Percentiles rank a stretch among this genome's conserved stretches.
Evolutionary conservation across 1,140 invertebrate genomes (phyloP).

Genomic region (Nasonia giraulti): DNA sequence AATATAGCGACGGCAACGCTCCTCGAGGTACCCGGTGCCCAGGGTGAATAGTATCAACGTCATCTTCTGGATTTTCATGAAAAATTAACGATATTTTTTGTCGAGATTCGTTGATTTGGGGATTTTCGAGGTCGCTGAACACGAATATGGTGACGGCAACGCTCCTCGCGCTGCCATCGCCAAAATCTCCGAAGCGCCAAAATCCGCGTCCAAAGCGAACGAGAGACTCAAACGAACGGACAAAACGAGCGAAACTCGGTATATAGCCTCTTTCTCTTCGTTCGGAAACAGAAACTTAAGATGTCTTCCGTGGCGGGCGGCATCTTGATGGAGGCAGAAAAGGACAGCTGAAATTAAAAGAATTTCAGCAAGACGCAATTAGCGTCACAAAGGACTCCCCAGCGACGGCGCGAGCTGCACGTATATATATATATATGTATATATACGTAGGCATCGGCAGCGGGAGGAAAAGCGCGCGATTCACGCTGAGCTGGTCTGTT

Average conservation of each 20-base stretch:
- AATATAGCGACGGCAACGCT: too few relatives aligned
- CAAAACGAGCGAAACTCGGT: constrained; percentile 15
- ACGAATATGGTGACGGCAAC: too few relatives aligned
- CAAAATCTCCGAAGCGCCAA: too few relatives aligned
- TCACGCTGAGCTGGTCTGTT: constrained; percentile 46
- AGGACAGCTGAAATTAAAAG: constrained; percentile 53
- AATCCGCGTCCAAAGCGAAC: not conserved
- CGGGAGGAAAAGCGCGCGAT: not conserved
- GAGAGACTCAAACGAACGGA: not conserved
- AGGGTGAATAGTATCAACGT: too few relatives aligned
- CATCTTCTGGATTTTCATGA: too few relatives aligned
- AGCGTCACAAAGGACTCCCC: constrained; percentile 45
- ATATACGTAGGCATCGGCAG: not conserved
- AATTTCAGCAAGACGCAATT: constrained; percentile 51
- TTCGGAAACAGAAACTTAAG: constrained; percentile 28
- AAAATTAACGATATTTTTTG: too few relatives aligned
- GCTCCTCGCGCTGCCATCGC: too few relatives aligned
- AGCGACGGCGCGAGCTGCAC: not conserved
- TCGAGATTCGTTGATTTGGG: too few relatives aligned
- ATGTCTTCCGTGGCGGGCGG: not conserved
- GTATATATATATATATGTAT: constrained; percentile 9
- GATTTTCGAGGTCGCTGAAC: too few relatives aligned
- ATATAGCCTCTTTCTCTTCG: not conserved
- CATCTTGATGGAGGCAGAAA: constrained; percentile 39
- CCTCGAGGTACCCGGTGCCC: too few relatives aligned